Base-by-base conservation (phyloP, 2,888 invertebrate genomes). In the Lottia gigantea region DNA sequence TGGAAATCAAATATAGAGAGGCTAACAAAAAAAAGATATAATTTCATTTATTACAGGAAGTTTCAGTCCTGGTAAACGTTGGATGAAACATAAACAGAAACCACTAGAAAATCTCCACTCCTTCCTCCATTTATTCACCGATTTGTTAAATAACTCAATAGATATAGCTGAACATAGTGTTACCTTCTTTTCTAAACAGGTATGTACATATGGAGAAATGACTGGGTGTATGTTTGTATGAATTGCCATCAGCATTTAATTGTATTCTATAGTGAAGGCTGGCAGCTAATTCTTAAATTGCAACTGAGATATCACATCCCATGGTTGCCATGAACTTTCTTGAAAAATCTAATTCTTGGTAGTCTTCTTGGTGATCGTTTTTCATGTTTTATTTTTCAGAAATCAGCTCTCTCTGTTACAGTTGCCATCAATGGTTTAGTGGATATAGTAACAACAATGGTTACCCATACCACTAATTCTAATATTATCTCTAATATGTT, bases 101-200 rank as follows among this genome's bases (percentile, higher is more conserved):
- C 82, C 82, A 7, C 71, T 86, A 74, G 85, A 82, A 19, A 85
- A 84, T 68, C 75, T 86, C 4, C 83, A 86, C 40, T 83, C 83
- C 2, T 76, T 83, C 55, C 78, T 84, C 12, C 67, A 74, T 4
- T 72, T 86, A 63, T 67, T 83, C 15, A 75, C 65, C 11, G 61
- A 62, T 12, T 62, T 83, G 40, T 71, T 55, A 19, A 23, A 8
- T 11, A 19, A 55, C 23, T 55, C 26, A 1, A 25, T 46, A 25
- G 26, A 47, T 61, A 61, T 61, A 26, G 31, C 40, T 23, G 64
- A 25, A n/a, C 46, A 61, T 62, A 23, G 55, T 23, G 40, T 40
- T 40, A 40, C 40, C 40, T 40, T 40, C 40, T 40, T 40, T 40
- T 40, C 40, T 8, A 40, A 40, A 40, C 40, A 40, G 40, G 40